Evolutionary conservation across 2,113 vertebrate genomes (phyloP), one percentile per base, ranked within the genome.

Genomic region (Actenoides lindsayi): DNA sequence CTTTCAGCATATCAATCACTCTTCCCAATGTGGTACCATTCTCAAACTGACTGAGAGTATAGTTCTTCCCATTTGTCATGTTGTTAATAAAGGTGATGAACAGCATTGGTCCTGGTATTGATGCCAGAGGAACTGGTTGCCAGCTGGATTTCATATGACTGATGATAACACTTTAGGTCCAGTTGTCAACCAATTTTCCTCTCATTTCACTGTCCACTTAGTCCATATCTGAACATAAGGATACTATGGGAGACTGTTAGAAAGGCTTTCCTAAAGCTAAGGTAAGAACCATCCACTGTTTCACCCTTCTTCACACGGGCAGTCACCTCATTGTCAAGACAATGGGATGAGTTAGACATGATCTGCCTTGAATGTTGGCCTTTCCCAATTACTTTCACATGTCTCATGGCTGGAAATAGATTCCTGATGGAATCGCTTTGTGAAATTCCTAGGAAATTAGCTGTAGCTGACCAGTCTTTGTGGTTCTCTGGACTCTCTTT

Each of bases 281-380:
- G 24, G 35, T 41, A 74, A 78, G 33, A 13, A 77, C 4, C 0
- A 0, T 50, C 16, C n/a, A 71, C n/a, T 71, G 11, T 60, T 92
- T 68, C 25, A 79, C n/a, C 4, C 15, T 79, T 71, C 35, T 73
- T 83, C 41, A 53, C 20, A 80, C 3, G 30, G 20, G 21, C 39
- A 80, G 39, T n/a, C 48, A 46, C 68, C 25, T 81, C 39, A 69
- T 5, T 42, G 23, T 51, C n/a, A 83, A 80, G 54, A 69, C 9
- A 62, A 69, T 0, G 31, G 8, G 5, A 83, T 83, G 48, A 80
- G 16, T 15, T 60, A 77, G 16, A 53, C 13, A 54, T 16, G 16
- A 79, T 46, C 59, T 86, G 4, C 24, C 24, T 21, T 57, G 21
- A 78, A 78, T 3, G 6, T 8, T 81, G 24, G 56, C 56, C 37